Base-by-base conservation (phyloP, 2,797 vertebrate species). In the Falco rusticolus region DNA sequence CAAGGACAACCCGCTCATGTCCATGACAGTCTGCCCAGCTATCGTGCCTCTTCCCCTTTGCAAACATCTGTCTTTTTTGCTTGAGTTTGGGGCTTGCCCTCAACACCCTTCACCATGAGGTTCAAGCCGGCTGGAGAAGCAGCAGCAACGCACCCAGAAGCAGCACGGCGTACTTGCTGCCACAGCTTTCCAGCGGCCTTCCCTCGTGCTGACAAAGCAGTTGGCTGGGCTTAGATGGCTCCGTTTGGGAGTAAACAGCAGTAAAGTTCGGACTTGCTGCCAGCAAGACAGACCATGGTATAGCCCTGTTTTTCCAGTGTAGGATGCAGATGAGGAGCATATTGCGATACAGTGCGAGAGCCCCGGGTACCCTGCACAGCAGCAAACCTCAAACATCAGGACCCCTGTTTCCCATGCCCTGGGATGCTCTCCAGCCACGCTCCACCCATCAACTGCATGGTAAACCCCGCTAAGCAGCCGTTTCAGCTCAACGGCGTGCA, bases 241-340 rank as follows among this genome's bases (percentile, higher is more conserved):
- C 45, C 7, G 68, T 89, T 92, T 47, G 34, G 75, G 48, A 28
- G 8, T 59, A 37, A 63, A 77, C 43, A 80, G 61, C 39, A 43
- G 39, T 39, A 39, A 39, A 39, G 39, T 25, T 45, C 48, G 29
- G 34, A 29, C 10, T 33, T 61, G 8, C 10, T 65, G 54, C 24
- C 3, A 5, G 15, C 5, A 21, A 51, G 57, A 54, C 53, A 68
- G 16, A 71, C 24, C 41, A 50, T 0, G 1, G 51, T 18, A 37
- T 1, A 39, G 77, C 37, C 74, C 31, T 33, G 8, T 51, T 66
- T 54, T 33, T 48, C 29, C 70, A 63, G 16, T 0, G 1, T 5
- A n/a, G n/a, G 29, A 28, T 34, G 28, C 25, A 14, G 37, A 47
- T 0, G 2, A 70, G 78, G 19, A 76, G 9, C 2, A 0, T 22